Evolutionary conservation across 2,113 vertebrate genomes (phyloP), one percentile per base, ranked within the genome.

Genomic region (Saguinus midas): DNA sequence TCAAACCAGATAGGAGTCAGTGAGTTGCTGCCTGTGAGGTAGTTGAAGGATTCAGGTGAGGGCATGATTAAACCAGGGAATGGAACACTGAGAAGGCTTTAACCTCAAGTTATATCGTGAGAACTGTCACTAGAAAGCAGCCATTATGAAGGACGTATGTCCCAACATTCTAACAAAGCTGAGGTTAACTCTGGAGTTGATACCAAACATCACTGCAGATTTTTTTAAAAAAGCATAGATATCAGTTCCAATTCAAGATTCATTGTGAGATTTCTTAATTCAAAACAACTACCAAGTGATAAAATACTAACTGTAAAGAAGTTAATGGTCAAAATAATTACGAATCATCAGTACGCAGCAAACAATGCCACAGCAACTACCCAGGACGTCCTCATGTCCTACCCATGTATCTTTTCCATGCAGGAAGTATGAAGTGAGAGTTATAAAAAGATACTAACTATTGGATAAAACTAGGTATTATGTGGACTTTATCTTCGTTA

Each of bases 211-310:
- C 52, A 91, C 61, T 55, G 12, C 2, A 91, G 21, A 20, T 35
- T 50, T 48, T 83, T 83, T 89, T 72, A n/a, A n/a, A n/a, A 78
- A 68, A 78, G 14, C 14, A 95, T n/a, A 81, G 16, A 32, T 75
- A 73, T 43, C 79, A 84, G 66, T 72, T 81, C 11, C 29, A 72
- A 92, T 94, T 96, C 27, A 96, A 86, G 48, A 95, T n/a, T 97
- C 48, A 61, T 4, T 78, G 25, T 72, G 52, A 94, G 13, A 91
- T 95, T 96, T 93, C 57, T 85, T 50, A 76, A 25, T 91, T 87
- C 25, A 81, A 88, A 90, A 90, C 9, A 90, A 58, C 43, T 84
- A 27, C 58, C 1, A 43, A 57, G 32, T 10, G 57, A 52, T 90
- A 83, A 61, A 29, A 76, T 20, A 18, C 18, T 52, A 96, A 82